These are phyloP conservation scores for Tetranychus truncatus DNA, from an alignment of 2,888 invertebrate genomes.

Conservation along the genomic window DNA sequence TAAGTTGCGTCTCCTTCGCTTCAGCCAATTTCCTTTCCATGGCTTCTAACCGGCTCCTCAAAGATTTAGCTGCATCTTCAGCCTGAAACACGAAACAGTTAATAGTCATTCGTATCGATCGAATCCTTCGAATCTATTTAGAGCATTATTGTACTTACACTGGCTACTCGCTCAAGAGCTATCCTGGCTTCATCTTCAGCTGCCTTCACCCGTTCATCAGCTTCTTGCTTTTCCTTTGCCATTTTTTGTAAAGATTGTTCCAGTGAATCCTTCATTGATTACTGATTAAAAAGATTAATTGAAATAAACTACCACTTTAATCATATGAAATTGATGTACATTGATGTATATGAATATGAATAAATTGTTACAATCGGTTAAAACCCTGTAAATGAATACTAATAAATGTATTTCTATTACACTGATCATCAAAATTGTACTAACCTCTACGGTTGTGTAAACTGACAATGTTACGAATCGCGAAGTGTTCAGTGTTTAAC, in stretches of 20 bases:
- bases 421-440: too few species aligned
- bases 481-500: too few species aligned
- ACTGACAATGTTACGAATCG: too few species aligned
- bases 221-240: neutral
- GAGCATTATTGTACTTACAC: neutral
- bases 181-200: slow-evolving; percentile 7
- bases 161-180: neutral
- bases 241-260: slow-evolving; percentile 3
- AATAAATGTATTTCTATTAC: too few species aligned
- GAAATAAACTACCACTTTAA: too few species aligned
- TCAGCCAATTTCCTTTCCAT: slow-evolving; percentile 3
- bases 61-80: neutral
- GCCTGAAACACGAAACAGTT: neutral
- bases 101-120: neutral
- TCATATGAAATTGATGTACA: too few species aligned
- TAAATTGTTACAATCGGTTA: too few species aligned
- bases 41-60: neutral
- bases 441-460: too few species aligned
- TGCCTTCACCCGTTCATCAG: neutral
- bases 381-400: too few species aligned
- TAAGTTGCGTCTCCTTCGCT: neutral
- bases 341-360: too few species aligned
- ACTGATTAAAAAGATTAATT: too few species aligned
- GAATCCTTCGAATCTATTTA: neutral
- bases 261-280: neutral